phyloP scores from a whole-genome alignment of 2,888 invertebrate genomes.

The Rhynchonema sp. region DNA sequence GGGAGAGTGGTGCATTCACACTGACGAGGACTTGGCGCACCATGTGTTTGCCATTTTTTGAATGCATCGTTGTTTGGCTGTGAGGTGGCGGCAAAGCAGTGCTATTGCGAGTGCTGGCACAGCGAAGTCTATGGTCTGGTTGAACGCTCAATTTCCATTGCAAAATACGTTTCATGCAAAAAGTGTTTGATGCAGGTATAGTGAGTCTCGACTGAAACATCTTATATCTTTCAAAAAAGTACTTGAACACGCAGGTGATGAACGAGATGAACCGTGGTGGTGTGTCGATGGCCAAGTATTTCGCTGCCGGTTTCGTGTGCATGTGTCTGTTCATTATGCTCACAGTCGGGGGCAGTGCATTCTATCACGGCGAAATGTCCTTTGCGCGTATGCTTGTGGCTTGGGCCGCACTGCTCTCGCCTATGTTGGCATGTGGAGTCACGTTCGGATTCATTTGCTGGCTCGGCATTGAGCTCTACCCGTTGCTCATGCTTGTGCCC shows the following conservation, averaged over 20 bases:
- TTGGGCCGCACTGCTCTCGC: slow-evolving; percentile 7
- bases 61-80: too few species aligned
- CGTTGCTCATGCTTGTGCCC: slow-evolving; percentile 11
- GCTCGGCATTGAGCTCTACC: slow-evolving; percentile 8
- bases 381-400: background rate
- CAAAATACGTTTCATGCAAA: too few species aligned
- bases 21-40: too few species aligned
- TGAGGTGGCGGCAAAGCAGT: too few species aligned
- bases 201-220: background rate
- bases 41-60: too few species aligned
- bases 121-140: too few species aligned
- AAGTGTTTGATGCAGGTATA: background rate
- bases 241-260: slow-evolving; percentile 3
- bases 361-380: background rate
- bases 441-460: slow-evolving; percentile 10
- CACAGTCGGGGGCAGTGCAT: slow-evolving; percentile 4
- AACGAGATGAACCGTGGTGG: slow-evolving; percentile 10
- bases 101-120: too few species aligned
- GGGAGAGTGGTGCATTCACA: too few species aligned
- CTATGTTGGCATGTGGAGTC: slow-evolving; percentile 8
- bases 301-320: slow-evolving; percentile 6
- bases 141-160: too few species aligned
- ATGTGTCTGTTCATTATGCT: slow-evolving; percentile 8
- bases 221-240: background rate
- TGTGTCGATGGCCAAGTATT: slow-evolving; percentile 8